phyloP scores from a whole-genome alignment of 2,113 vertebrate species.

The Gavialis gangeticus region DNA sequence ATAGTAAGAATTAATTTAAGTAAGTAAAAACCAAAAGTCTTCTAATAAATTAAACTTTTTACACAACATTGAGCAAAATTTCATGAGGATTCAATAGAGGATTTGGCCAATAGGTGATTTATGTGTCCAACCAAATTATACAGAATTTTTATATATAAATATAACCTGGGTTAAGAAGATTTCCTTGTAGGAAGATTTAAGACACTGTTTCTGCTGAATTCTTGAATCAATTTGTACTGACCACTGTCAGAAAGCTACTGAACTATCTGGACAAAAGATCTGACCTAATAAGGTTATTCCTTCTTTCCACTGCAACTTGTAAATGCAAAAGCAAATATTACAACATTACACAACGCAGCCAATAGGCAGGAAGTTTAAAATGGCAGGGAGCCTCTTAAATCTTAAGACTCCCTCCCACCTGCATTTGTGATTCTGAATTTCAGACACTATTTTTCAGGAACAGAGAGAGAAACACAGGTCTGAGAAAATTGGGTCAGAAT shows the following conservation, averaged over 20 bases:
- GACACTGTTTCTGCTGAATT: not conserved
- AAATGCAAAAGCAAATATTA: not conserved
- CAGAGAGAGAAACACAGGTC: too few species aligned
- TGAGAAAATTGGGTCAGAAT: too few species aligned
- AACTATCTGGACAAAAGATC: accelerated
- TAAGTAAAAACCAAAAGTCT: not conserved
- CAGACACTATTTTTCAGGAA: too few species aligned
- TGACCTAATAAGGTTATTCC: not conserved
- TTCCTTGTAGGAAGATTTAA: not conserved
- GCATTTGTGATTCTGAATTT: too few species aligned
- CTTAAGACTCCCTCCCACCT: too few species aligned
- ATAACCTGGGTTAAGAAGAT: not conserved
- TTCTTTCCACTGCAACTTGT: not conserved
- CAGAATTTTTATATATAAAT: not conserved
- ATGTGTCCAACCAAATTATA: not conserved
- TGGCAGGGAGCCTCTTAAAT: too few species aligned
- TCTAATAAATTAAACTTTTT: not conserved
- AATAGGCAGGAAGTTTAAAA: too few species aligned
- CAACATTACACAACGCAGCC: too few species aligned
- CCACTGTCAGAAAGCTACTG: not conserved
- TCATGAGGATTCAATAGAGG: not conserved
- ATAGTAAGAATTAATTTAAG: not conserved
- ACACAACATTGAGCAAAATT: not conserved
- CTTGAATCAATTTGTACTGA: not conserved
- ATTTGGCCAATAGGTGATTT: not conserved